phyloP scores from a whole-genome alignment of 2,113 vertebrate genomes.

The Pogonocichla stellata region DNA sequence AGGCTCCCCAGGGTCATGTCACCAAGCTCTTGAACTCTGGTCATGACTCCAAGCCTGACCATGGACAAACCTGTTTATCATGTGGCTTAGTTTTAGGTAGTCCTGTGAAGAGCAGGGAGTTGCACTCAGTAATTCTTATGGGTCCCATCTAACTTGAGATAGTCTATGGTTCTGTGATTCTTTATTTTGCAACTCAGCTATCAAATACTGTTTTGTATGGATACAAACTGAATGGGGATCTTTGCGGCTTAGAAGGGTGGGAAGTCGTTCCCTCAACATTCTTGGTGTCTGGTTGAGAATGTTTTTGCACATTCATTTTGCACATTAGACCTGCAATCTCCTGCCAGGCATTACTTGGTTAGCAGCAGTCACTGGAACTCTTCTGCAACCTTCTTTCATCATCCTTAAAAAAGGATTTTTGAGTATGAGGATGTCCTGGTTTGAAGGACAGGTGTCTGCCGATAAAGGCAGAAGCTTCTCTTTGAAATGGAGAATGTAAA shows the following conservation, averaged over 20 bases:
- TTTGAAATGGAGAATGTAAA: too few relatives aligned
- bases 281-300: background rate
- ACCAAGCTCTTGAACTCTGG: background rate
- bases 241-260: background rate
- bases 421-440: too few relatives aligned
- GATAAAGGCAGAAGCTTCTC: too few relatives aligned
- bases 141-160: background rate
- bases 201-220: background rate
- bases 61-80: background rate
- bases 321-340: background rate
- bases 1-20: background rate
- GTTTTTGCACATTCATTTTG: background rate
- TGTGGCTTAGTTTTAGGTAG: background rate
- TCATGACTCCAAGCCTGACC: background rate
- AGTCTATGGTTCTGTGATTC: background rate
- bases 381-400: background rate
- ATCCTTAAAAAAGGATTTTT: background rate
- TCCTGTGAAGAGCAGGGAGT: background rate
- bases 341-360: background rate
- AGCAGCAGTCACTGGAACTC: background rate
- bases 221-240: background rate
- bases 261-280: background rate
- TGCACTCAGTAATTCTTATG: background rate
- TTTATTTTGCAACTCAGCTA: background rate
- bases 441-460: too few relatives aligned